Evolutionary conservation across 2,888 invertebrate species (phyloP), one percentile per base, ranked within the genome.

Genomic region (Criorhina ranunculi): DNA sequence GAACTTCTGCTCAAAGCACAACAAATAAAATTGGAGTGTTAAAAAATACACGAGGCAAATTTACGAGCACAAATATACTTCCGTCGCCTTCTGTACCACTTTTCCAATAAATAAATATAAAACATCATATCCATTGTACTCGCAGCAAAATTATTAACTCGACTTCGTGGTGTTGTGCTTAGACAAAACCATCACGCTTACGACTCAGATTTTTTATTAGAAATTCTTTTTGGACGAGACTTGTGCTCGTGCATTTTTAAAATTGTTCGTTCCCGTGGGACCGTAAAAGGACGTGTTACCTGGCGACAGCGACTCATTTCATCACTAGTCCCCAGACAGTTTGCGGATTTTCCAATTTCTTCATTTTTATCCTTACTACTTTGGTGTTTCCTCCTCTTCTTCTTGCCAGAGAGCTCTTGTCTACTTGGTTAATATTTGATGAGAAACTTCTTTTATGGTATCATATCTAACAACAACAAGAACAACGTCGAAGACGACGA

Each of bases 271-370:
- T 55, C 80, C 69, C 62, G 70, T 66, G 60, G 60, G 75, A 51
- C 55, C 60, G 53, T 64, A 70, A 70, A 70, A 75, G 70, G 53
- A 85, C 76, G 85, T 85, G 85, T 85, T 85, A 80, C 85, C 85
- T 85, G 85, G 80, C 80, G 85, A 85, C 80, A 85, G 75, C 66
- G 59, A 85, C 70, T 85, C 85, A 80, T 85, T 85, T 85, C 85
- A 85, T 85, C 85, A 80, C 64, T 64, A 60, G 33, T 80, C 85
- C 85, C 85, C 31, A 76, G 85, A 85, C 85, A 76, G 76, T 85
- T 85, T 85, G 85, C 76, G 85, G 80, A 80, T 80, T 85, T 85
- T 85, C 80, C 85, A 85, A 80, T 85, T 85, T 85, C 75, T 80
- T 80, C 57, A 75, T 85, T 79, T 85, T 69, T 70, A 79, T 82